These are phyloP conservation scores for Cheilosia vernalis DNA, from an alignment of 2,888 invertebrate species.

Conservation along the genomic window DNA sequence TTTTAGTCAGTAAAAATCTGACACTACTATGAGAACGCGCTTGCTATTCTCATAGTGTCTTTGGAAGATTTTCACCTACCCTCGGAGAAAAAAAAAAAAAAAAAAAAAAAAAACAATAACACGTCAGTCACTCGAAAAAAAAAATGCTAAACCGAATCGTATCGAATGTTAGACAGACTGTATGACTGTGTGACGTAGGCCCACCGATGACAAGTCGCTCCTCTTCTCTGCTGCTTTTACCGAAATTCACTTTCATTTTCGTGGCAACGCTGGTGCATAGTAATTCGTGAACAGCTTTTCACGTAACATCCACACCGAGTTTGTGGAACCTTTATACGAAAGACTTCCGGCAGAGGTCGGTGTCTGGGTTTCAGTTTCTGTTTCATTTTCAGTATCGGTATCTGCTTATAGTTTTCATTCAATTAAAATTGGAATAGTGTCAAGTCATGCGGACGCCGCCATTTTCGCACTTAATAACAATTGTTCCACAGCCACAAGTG, in stretches of 20 bases:
- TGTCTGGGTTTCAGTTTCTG: too few relatives aligned
- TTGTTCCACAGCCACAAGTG: neutral
- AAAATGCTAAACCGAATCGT: neutral
- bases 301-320: neutral
- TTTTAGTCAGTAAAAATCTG: too few relatives aligned
- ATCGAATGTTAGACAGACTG: neutral
- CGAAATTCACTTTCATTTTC: constrained; percentile 53
- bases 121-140: neutral
- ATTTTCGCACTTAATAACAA: constrained; percentile 38
- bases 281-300: constrained; percentile 22
- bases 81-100: too few relatives aligned
- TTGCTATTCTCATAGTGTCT: too few relatives aligned
- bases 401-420: constrained; percentile 33
- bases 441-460: constrained; percentile 8
- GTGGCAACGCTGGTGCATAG: constrained; percentile 4
- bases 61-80: too few relatives aligned
- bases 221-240: constrained; percentile 10
- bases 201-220: neutral
- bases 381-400: neutral
- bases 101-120: too few relatives aligned
- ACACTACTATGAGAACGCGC: too few relatives aligned
- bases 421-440: constrained; percentile 27
- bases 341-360: constrained; percentile 26
- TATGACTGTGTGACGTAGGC: neutral
- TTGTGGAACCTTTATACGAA: neutral